Evolutionary conservation across 1,140 invertebrate species (phyloP).

Genomic region (Bombus affinis): DNA sequence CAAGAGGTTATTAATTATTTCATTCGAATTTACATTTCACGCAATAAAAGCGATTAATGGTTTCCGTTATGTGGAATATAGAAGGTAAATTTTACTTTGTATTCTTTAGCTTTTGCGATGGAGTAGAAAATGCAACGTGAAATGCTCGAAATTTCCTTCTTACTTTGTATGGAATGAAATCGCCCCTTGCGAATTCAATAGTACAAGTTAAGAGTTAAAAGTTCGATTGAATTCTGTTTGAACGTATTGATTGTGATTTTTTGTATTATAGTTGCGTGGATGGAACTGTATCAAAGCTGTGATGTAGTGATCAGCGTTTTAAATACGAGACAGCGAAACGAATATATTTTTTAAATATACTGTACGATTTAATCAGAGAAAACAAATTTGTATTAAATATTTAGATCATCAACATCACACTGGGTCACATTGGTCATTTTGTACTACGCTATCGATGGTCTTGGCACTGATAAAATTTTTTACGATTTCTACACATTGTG

Average conservation of each 20-base stretch:
- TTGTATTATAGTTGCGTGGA: background rate
- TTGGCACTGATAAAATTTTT: background rate
- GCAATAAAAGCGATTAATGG: background rate
- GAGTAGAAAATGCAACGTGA: background rate
- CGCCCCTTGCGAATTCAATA: background rate
- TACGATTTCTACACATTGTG: background rate
- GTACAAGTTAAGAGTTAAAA: background rate
- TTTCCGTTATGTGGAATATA: background rate
- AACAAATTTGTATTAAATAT: background rate
- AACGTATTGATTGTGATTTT: background rate
- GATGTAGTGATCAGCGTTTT: conserved; percentile 4
- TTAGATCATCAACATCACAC: background rate
- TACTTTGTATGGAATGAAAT: background rate
- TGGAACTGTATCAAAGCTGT: conserved; percentile 2
- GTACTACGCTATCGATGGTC: background rate
- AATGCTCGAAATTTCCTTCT: no score
- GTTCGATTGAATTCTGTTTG: background rate
- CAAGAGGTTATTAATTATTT: background rate
- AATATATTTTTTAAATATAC: conserved; percentile 13
- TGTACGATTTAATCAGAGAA: background rate
- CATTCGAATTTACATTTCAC: background rate
- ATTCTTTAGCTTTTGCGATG: background rate
- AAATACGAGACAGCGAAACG: background rate
- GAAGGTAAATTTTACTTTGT: background rate
- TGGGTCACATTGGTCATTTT: background rate